Evolutionary conservation across 2,797 vertebrate genomes (phyloP).

Genomic region (Knipowitschia caucasica): DNA sequence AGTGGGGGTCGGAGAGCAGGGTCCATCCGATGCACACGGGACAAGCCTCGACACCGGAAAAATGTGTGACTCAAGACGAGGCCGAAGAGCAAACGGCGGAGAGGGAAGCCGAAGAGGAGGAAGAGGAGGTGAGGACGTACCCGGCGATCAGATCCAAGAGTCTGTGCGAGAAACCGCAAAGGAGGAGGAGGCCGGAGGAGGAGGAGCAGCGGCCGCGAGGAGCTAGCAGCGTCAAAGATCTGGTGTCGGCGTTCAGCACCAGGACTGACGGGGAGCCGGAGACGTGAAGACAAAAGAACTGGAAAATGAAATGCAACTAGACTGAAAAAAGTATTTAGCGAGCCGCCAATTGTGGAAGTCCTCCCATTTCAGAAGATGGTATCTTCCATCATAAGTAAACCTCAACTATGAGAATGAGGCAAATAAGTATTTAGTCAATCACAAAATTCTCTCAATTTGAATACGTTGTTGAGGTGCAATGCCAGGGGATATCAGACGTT

Average conservation of each 20-base stretch:
- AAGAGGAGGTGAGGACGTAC: constrained; percentile 70
- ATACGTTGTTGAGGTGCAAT: too few species aligned
- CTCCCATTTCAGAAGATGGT: too few species aligned
- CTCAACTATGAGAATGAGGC: too few species aligned
- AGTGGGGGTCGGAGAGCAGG: constrained; percentile 70
- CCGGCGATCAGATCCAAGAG: constrained; percentile 87
- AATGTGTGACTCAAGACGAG: neutral
- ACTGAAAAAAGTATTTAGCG: too few species aligned
- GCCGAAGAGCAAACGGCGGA: constrained; percentile 55
- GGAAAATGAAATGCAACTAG: too few species aligned
- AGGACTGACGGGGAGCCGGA: neutral
- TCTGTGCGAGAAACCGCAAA: constrained; percentile 79
- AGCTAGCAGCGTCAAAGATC: constrained; percentile 77
- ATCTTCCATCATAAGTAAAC: too few species aligned
- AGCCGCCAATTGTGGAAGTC: too few species aligned
- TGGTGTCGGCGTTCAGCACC: constrained; percentile 66
- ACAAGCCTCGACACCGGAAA: constrained; percentile 54
- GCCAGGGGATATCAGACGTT: too few species aligned
- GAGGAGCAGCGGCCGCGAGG: constrained; percentile 66
- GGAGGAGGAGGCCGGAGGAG: constrained; percentile 66
- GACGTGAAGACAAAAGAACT: neutral
- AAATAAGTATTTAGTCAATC: too few species aligned
- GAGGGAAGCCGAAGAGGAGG: constrained; percentile 36
- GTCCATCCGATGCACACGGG: constrained; percentile 71
- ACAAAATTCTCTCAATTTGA: too few species aligned